Evolutionary conservation across 2,797 vertebrate genomes (phyloP).

Genomic region (Lepus oiostolus): DNA sequence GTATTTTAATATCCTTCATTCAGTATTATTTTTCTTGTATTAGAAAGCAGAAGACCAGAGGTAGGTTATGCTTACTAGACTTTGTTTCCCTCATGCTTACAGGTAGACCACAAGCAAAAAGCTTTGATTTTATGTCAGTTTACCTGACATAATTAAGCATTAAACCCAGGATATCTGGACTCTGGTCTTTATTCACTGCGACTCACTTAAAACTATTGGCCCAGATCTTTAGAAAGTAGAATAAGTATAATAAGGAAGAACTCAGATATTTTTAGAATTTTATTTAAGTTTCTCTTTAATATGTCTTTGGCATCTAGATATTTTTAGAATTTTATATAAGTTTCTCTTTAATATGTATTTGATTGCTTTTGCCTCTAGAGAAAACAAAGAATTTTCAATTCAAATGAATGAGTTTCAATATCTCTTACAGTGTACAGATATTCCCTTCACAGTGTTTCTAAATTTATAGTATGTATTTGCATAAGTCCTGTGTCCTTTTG

Average conservation of each 20-base stretch:
- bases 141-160: background rate
- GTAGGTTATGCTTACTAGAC: slow-evolving; percentile 49
- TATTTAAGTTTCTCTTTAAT: slow-evolving; percentile 13
- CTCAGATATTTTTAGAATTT: slow-evolving; percentile 36
- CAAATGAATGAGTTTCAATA: background rate
- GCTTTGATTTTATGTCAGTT: background rate
- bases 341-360: slow-evolving; percentile 32
- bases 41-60: background rate
- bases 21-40: slow-evolving; percentile 26
- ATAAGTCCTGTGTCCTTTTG: background rate
- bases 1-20: slow-evolving; percentile 37
- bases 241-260: background rate
- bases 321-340: slow-evolving; percentile 8
- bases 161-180: slow-evolving; percentile 16
- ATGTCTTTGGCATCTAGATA: background rate
- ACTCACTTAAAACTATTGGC: slow-evolving; percentile 4
- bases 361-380: background rate
- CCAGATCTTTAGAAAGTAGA: background rate
- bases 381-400: slow-evolving; percentile 51
- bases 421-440: background rate
- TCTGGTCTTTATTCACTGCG: slow-evolving; percentile 48
- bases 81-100: background rate
- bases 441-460: background rate
- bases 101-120: background rate
- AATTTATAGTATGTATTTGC: background rate